phyloP scores from a whole-genome alignment of 2,797 vertebrate species.

The Anniella stebbinsi region DNA sequence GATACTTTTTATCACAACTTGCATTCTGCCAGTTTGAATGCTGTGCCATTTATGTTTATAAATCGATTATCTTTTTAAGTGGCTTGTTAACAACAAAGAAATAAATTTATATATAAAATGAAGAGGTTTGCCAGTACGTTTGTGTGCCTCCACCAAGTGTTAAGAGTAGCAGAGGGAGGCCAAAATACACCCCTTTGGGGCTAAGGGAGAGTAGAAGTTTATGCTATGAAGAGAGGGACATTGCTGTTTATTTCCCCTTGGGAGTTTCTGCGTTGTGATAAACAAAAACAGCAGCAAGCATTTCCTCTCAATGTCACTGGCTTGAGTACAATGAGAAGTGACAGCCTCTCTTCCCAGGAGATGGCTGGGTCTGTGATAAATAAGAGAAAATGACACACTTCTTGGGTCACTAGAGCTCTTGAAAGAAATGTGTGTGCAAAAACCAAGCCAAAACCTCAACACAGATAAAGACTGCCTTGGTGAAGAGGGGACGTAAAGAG shows the following conservation, averaged over 20 bases:
- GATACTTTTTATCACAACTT: not conserved
- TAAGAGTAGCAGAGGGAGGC: conserved; percentile 23
- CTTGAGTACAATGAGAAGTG: conserved; percentile 50
- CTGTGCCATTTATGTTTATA: conserved; percentile 13
- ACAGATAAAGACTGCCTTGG: not conserved
- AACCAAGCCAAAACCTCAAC: not conserved
- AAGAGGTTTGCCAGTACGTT: conserved; percentile 48
- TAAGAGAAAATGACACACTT: conserved; percentile 36
- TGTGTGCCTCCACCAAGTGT: conserved; percentile 33
- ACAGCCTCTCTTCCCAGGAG: conserved; percentile 51
- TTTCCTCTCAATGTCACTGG: conserved; percentile 45
- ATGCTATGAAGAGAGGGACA: not conserved
- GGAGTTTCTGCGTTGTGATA: conserved; percentile 36
- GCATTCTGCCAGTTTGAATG: conserved; percentile 10
- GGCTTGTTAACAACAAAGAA: conserved; percentile 48
- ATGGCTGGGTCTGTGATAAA: conserved; percentile 37
- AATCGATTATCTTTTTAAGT: not conserved
- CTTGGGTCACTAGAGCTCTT: conserved; percentile 42
- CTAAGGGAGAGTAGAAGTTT: conserved; percentile 29
- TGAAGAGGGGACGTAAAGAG: not conserved
- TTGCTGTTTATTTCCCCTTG: conserved; percentile 38
- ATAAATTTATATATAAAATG: conserved; percentile 55
- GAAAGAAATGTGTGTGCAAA: not conserved
- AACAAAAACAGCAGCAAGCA: conserved; percentile 19
- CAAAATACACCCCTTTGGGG: conserved; percentile 25